Evolutionary conservation across 2,888 invertebrate genomes (phyloP).

Genomic region (Zeuzera pyrina): DNA sequence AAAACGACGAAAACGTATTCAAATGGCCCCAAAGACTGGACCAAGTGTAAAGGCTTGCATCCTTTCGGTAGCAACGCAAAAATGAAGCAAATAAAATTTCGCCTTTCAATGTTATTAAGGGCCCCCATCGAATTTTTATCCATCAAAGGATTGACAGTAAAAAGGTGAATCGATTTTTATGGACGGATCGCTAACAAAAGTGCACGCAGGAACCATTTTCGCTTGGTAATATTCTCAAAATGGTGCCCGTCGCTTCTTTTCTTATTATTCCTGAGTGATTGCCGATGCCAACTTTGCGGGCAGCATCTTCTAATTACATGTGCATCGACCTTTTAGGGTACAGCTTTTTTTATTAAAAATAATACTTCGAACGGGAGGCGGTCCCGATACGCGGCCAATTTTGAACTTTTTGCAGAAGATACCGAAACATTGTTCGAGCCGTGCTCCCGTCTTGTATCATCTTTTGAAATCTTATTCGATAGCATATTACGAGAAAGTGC

Average conservation of each 20-base stretch:
- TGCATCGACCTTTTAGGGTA: slow-evolving; percentile 36
- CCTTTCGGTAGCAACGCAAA: slow-evolving; percentile 46
- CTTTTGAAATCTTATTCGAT: not conserved
- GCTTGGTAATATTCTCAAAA: slow-evolving; percentile 30
- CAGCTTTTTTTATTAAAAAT: slow-evolving; percentile 20
- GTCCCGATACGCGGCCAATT: slow-evolving; percentile 38
- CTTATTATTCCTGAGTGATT: slow-evolving; percentile 33
- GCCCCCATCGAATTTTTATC: slow-evolving; percentile 32
- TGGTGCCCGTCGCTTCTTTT: slow-evolving; percentile 34
- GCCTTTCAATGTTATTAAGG: slow-evolving; percentile 30
- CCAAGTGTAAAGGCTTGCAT: slow-evolving; percentile 45
- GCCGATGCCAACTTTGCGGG: slow-evolving; percentile 24
- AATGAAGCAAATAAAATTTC: slow-evolving; percentile 32
- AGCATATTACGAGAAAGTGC: slow-evolving; percentile 6
- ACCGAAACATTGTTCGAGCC: not conserved
- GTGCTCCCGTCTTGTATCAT: not conserved
- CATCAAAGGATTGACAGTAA: slow-evolving; percentile 21
- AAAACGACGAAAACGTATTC: slow-evolving; percentile 30
- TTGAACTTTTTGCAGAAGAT: slow-evolving; percentile 16
- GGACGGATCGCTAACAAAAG: slow-evolving; percentile 15
- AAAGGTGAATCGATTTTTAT: slow-evolving; percentile 22
- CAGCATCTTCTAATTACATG: slow-evolving; percentile 38
- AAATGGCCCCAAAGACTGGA: slow-evolving; percentile 38
- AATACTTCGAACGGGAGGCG: slow-evolving; percentile 22
- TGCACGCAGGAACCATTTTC: slow-evolving; percentile 19